A percentile compares a stretch with the other conserved stretches of the same genome.
Conservation (phyloP, 2,113 vertebrate species). For the Petromus typicus region DNA sequence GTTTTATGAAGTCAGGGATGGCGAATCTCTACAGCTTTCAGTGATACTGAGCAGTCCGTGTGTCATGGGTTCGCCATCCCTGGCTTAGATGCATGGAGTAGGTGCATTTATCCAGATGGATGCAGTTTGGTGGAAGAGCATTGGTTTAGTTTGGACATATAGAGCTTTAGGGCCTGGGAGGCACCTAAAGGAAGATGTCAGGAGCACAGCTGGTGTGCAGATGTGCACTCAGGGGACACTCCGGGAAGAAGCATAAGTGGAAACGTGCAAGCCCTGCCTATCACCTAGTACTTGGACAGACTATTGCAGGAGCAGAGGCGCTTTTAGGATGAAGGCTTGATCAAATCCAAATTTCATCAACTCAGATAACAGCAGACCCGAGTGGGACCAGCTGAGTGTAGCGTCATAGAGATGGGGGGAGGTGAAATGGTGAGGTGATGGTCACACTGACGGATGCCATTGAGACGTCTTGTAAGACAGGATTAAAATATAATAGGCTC, state of each 20-base stretch:
- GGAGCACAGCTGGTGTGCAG: neutral
- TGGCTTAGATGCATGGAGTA: neutral
- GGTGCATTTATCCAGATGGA: neutral
- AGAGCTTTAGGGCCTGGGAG: neutral
- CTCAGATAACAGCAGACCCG: neutral
- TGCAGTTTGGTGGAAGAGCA: neutral
- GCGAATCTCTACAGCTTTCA: neutral
- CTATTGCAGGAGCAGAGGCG: neutral
- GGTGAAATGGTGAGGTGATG: neutral
- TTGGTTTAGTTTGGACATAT: neutral
- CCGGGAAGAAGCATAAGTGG: neutral
- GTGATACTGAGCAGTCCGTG: neutral
- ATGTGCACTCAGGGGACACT: neutral
- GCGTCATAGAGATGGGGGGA: neutral
- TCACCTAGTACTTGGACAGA: accelerated
- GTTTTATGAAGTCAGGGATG: neutral
- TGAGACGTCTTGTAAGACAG: neutral
- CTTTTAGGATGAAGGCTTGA: neutral
- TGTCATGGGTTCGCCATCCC: neutral
- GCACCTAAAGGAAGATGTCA: neutral
- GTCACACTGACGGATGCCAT: neutral
- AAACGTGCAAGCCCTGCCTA: neutral
- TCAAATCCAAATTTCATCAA: neutral
- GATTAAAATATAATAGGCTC: neutral
- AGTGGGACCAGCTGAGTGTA: neutral